These are phyloP conservation scores for Chironex yamaguchii DNA, from an alignment of 30 jellyfish, hydroid and myxozoan genomes.

Conservation along the genomic window DNA sequence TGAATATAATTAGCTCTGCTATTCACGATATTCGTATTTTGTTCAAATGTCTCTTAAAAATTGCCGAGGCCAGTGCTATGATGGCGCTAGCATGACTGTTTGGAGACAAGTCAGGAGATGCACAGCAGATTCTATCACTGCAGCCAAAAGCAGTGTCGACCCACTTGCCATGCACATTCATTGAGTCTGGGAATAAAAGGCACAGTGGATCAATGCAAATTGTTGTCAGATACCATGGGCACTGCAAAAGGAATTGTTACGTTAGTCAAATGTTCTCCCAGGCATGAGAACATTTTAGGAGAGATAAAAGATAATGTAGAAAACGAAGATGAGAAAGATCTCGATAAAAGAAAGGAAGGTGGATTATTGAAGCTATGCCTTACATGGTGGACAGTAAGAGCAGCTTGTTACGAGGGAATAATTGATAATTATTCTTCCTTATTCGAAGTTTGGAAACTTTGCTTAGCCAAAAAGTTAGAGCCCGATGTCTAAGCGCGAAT, in stretches of 20 bases:
- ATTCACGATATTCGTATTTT: too few relatives aligned
- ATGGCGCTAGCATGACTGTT: too few relatives aligned
- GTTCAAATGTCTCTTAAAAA: too few relatives aligned
- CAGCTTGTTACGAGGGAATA: conserved; percentile 62
- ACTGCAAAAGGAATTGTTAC: not conserved
- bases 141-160: too few relatives aligned
- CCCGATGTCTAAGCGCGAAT: conserved; percentile 62
- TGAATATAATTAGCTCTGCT: too few relatives aligned
- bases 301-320: not conserved
- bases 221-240: not conserved
- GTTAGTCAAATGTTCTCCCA: not conserved
- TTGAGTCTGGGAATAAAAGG: not conserved
- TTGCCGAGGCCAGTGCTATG: too few relatives aligned
- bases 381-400: conserved; percentile 54
- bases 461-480: conserved; percentile 40
- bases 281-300: not conserved
- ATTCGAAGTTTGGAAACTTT: conserved; percentile 29
- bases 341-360: too few relatives aligned
- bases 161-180: too few relatives aligned
- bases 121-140: too few relatives aligned
- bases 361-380: conserved; percentile 57
- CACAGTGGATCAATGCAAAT: not conserved
- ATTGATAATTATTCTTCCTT: conserved; percentile 50
- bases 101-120: too few relatives aligned
- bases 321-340: not conserved